Percentiles rank a stretch among this genome's conserved stretches.
phyloP scores from a whole-genome alignment of 2,888 invertebrate genomes.

The Chrysolina haemoptera region DNA sequence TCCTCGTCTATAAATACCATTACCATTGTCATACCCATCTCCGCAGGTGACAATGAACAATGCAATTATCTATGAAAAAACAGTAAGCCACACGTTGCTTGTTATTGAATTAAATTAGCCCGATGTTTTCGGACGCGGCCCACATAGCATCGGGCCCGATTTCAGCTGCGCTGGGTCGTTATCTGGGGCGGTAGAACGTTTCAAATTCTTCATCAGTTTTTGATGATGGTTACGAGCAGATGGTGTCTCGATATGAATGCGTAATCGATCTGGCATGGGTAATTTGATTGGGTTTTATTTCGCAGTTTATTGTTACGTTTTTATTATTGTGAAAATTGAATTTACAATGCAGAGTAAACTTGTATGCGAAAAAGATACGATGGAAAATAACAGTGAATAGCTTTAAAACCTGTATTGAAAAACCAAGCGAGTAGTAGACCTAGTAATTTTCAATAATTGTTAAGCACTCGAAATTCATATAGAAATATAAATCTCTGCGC shows the following conservation, averaged over 20 bases:
- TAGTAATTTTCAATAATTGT: no score
- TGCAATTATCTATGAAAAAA: constrained; percentile 15
- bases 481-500: no score
- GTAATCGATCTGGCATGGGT: constrained; percentile 5
- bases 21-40: not conserved
- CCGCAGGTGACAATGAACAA: constrained; percentile 11
- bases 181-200: constrained; percentile 8
- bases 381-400: no score
- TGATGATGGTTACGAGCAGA: constrained; percentile 5
- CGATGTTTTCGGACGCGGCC: constrained; percentile 14
- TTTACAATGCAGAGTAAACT: no score
- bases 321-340: no score
- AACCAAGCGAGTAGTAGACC: no score
- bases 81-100: constrained; percentile 4
- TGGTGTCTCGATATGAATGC: constrained; percentile 5
- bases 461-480: no score
- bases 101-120: constrained; percentile 14
- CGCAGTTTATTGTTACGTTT: no score
- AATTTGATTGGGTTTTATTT: not conserved
- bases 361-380: no score
- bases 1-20: constrained; percentile 1
- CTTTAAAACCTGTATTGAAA: no score
- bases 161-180: constrained; percentile 8
- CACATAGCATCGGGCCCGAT: not conserved
- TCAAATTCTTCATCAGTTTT: constrained; percentile 19